Evolutionary conservation across 2,113 vertebrate species (phyloP), one percentile per base, ranked within the genome.

Genomic region (Furnarius figulus): DNA sequence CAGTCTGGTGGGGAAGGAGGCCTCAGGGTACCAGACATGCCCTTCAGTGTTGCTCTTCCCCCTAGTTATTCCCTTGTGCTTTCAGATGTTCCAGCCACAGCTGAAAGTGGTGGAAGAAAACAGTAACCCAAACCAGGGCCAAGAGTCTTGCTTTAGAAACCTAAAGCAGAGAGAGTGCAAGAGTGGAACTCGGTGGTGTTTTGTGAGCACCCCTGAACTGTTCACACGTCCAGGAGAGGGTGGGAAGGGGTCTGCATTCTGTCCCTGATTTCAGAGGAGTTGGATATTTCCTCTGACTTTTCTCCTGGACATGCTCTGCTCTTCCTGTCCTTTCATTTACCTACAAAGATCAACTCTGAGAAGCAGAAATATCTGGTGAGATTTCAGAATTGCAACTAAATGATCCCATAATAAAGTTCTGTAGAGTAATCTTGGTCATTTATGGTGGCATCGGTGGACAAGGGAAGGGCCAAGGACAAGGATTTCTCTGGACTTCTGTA

Each of bases 221-320:
- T 9, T 61, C 18, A 2, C 22, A 5, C 0, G 27, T 18, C 9
- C 20, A 0, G 8, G 44, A 25, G 37, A 50, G 65, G 27, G 46
- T 8, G 7, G 72, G 10, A 6, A 10, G 21, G 67, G n/a, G 27
- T 22, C 70, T 53, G 53, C 28, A 14, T 33, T 15, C 55, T 49
- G 5, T 7, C 11, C 22, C n/a, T 30, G 22, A 35, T 40, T 74
- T 25, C 18, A 3, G 7, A 10, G 6, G 13, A 21, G 20, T 52
- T 22, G 22, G 44, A 8, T 6, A 28, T 8, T 8, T 13, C 9
- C 6, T 30, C 25, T 28, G 31, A 2, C 31, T 56, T 47, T 35
- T 7, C 28, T 62, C 17, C 63, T 50, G 2, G 37, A 39, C 31
- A 3, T 21, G 9, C 30, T 3, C 0, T 31, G 56, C 46, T 63